Percentiles rank a stretch among this genome's conserved stretches.
These are phyloP conservation scores for Drosophila fulvimacula DNA, from an alignment of 2,888 invertebrate species.

Conservation along the genomic window DNA sequence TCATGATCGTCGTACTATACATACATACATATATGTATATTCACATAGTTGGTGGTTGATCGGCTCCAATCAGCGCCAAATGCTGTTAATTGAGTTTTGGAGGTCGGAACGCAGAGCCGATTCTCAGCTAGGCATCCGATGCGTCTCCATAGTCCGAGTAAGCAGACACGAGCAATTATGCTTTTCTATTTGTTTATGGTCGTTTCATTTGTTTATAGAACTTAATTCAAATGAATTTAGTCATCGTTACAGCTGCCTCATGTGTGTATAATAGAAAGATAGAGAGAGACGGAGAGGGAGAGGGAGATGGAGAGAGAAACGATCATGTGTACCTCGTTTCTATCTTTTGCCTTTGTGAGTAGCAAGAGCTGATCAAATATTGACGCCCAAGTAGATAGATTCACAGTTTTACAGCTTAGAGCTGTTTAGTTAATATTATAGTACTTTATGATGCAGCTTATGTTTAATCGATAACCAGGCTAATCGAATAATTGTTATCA, in stretches of 20 bases:
- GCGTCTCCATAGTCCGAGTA: conserved; percentile 19
- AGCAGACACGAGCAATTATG: conserved; percentile 65
- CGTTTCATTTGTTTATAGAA: conserved; percentile 74
- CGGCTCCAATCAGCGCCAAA: conserved; percentile 61
- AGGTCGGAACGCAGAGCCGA: conserved; percentile 52
- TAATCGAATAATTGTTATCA: too few relatives aligned
- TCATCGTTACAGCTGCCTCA: background rate
- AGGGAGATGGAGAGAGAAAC: background rate
- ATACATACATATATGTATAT: background rate
- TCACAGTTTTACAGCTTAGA: background rate
- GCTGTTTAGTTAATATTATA: background rate
- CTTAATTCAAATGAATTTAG: conserved; percentile 50
- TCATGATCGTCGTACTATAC: conserved; percentile 10
- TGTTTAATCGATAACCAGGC: too few relatives aligned
- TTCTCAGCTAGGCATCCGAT: background rate
- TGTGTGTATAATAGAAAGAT: background rate
- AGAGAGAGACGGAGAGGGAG: background rate
- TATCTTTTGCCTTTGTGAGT: background rate
- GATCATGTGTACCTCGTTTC: background rate
- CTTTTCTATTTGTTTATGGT: conserved; percentile 71
- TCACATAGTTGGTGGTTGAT: conserved; percentile 25
- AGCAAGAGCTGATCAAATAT: conserved; percentile 52
- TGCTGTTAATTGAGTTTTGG: conserved; percentile 74
- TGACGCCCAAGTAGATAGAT: conserved; percentile 22
- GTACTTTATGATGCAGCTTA: too few relatives aligned